Evolutionary conservation across 2,888 invertebrate species (phyloP).

Genomic region (Trypoxylon attenuatum): DNA sequence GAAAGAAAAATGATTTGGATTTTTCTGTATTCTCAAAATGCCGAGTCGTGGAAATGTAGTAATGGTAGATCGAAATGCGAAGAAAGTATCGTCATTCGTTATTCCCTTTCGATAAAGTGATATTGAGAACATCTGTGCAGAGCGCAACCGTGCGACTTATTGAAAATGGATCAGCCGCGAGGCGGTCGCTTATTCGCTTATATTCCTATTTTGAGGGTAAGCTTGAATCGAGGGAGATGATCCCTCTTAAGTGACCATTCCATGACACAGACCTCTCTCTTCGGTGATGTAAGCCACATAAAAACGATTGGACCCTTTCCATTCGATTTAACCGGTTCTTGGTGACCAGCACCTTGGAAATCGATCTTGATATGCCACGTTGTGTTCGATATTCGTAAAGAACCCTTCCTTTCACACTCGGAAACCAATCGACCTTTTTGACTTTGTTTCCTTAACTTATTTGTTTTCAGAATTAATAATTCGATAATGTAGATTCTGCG

Average conservation of each 20-base stretch:
- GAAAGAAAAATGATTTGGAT: no score
- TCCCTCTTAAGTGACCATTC: slow-evolving; percentile 30
- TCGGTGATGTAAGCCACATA: slow-evolving; percentile 10
- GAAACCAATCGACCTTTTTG: not conserved
- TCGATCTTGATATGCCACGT: not conserved
- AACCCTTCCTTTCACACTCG: no score
- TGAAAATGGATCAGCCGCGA: not conserved
- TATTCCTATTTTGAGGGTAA: slow-evolving; percentile 1
- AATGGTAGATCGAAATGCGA: no score
- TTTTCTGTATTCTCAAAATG: no score
- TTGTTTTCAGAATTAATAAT: no score
- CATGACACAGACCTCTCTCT: slow-evolving; percentile 2
- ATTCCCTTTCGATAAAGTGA: not conserved
- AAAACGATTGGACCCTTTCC: slow-evolving; percentile 8
- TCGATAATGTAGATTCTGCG: no score
- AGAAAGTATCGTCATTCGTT: not conserved
- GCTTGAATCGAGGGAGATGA: slow-evolving; percentile 19
- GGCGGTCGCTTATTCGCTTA: not conserved
- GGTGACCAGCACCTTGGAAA: not conserved
- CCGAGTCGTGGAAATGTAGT: no score
- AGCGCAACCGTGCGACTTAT: not conserved
- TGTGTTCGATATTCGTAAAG: not conserved
- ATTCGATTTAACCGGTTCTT: slow-evolving; percentile 15
- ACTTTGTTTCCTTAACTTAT: no score
- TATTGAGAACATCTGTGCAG: slow-evolving; percentile 6